Evolutionary conservation across 2,797 vertebrate species (phyloP), one percentile per base, ranked within the genome.

Genomic region (Champsocephalus gunnari): DNA sequence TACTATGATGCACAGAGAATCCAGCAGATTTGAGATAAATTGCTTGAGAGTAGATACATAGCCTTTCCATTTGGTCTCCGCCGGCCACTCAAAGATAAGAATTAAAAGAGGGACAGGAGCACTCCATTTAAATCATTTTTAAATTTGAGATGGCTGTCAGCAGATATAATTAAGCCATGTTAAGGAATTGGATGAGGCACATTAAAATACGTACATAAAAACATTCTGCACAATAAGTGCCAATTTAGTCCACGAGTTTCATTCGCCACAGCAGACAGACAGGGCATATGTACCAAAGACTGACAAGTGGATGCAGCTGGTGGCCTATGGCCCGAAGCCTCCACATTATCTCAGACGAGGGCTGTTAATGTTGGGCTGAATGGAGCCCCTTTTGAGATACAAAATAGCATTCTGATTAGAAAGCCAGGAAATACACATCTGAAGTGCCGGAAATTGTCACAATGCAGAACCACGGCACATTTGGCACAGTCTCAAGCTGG

Each of bases 381-480:
- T 91, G 88, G 92, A 93, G 90, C 92, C 87, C 91, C 92, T 94
- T 94, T 92, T 87, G 92, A 92, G 92, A 92, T 88, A 92, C 91
- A 94, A 94, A 95, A 95, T 95, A 95, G 92, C 88, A 91, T 92
- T 93, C 94, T 95, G 94, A 95, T 95, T 95, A 95, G 94, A 94
- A 93, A 93, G 92, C 89, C 94, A 95, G 95, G 94, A 95, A 95
- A 94, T 91, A 92, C 91, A 92, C 91, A 89, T 91, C 82, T 94
- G 89, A 90, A 95, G 93, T 93, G 93, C 93, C 93, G 94, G 95
- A 95, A 95, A 95, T 95, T 93, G 92, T 91, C 93, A 94, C 91
- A 92, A 94, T 95, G 92, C 90, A 87, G 92, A 93, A 89, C 89
- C 88, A 79, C 69, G 83, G 88, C 87, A 88, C 90, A 93, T 93